Base-by-base conservation (phyloP, 2,888 invertebrate genomes). In the Acanthosepion lycidas region DNA sequence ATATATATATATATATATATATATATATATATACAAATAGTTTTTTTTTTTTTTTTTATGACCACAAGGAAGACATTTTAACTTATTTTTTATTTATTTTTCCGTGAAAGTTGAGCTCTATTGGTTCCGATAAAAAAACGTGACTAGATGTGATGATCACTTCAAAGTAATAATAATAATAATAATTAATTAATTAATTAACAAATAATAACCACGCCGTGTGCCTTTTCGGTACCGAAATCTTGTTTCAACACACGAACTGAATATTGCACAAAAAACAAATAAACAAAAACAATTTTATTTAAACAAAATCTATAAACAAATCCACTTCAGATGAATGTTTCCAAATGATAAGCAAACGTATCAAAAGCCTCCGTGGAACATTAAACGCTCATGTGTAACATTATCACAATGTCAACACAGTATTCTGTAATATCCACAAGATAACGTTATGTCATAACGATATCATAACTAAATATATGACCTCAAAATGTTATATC, bases 41-140 rank as follows among this genome's bases (percentile, higher is more conserved):
- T 12, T 51, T 51, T 51, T 51, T 51, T 51, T 51, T 0, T 51
- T 23, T 64, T 64, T 64, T 64, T 64, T 64, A 64, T 28, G 64
- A 78, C n/a, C n/a, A 78, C 78, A 78, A 23, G 78, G 15, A 78
- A 78, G n/a, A 78, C 78, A 78, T 78, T 78, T n/a, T 78, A 78
- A 78, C 78, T 78, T 78, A 78, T n/a, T 78, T 78, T 78, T 78
- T 78, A 78, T 78, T 78, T 78, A 78, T 78, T 78, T 78, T n/a
- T n/a, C 78, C n/a, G 5, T n/a, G 78, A 78, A 78, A 78, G n/a
- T 78, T n/a, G 18, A n/a, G 9, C 33, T 15, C 78, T 12, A 15
- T 78, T 78, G n/a, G n/a, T 78, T n/a, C 78, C 33, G 8, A 23
- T 59, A 23, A 23, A 59, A 53, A n/a, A 1, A 78, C 9, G n/a